Evolutionary conservation across 37 sponge, comb jelly and placozoan genomes (phyloP).

Genomic region (Corticium candelabrum): DNA sequence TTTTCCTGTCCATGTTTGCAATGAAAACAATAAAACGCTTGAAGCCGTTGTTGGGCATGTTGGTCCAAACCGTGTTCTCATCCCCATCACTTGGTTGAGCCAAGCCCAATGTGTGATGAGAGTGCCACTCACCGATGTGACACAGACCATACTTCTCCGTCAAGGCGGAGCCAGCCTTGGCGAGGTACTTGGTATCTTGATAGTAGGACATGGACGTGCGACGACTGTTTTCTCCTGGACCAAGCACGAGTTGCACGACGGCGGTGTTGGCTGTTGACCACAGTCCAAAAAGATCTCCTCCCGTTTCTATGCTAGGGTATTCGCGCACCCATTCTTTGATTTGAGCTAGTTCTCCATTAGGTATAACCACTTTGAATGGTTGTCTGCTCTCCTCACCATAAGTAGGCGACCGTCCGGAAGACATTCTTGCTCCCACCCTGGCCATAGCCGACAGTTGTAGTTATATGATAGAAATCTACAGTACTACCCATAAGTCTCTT

Average conservation of each 20-base stretch:
- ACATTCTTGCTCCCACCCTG: too few relatives aligned
- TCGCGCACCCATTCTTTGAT: background rate
- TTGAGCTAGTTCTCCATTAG: background rate
- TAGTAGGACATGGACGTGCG: background rate
- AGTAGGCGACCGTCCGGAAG: too few relatives aligned
- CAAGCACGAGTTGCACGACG: background rate
- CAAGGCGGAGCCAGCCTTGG: background rate
- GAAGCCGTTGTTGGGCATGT: background rate
- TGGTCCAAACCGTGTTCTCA: background rate
- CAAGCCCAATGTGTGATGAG: too few relatives aligned
- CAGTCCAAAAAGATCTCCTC: background rate
- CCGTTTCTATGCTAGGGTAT: background rate
- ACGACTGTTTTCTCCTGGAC: background rate
- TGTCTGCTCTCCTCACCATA: too few relatives aligned
- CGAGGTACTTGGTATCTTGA: background rate
- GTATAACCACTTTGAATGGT: background rate
- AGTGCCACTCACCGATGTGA: conserved; percentile 2
- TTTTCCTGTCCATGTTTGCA: background rate
- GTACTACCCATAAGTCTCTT: too few relatives aligned
- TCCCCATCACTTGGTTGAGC: too few relatives aligned
- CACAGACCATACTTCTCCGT: too few relatives aligned
- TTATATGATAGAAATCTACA: too few relatives aligned
- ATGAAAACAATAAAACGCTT: background rate
- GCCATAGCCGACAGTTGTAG: too few relatives aligned
- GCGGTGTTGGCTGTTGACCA: background rate